Base-by-base conservation (phyloP, 2,888 invertebrate species). In the Suillia variegata region DNA sequence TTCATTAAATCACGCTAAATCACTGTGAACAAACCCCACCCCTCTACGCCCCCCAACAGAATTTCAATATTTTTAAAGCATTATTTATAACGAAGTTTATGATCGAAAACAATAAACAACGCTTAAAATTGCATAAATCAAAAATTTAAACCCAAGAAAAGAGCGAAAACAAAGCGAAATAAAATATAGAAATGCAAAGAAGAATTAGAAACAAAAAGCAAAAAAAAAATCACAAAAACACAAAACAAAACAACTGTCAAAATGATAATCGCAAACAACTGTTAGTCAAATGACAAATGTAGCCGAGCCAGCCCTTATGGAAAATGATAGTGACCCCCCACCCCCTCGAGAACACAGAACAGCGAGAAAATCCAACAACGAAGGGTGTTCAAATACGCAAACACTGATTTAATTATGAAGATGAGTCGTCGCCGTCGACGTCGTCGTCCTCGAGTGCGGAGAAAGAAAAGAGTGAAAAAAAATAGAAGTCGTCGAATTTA, bases 101-200 rank as follows among this genome's bases (percentile, higher is more conserved):
- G 71, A 64, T 68, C 67, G 70, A 71, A 77, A 78, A 77, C 77
- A 77, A 77, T 78, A 78, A 77, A 74, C 74, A 74, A 71, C 77
- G 77, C 77, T 77, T 77, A 73, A 77, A 78, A 77, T 68, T 73
- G 68, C 74, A 77, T 77, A 77, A 77, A 77, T 77, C 77, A 77
- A 59, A 65, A 67, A 65, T 65, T 64, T 64, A 66, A 65, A 58
- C 60, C 55, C 6, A n/a, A n/a, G n/a, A n/a, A n/a, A n/a, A n/a
- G n/a, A n/a, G n/a, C n/a, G n/a, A n/a, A n/a, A n/a, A n/a, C n/a
- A n/a, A n/a, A n/a, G n/a, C n/a, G n/a, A n/a, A n/a, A n/a, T n/a
- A n/a, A n/a, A n/a, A n/a, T n/a, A n/a, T n/a, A n/a, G n/a, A n/a
- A n/a, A n/a, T 26, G 50, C 24, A 62, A 64, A 63, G 62, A 58